Percentiles rank a stretch among this genome's conserved stretches.
Evolutionary conservation across 2,797 vertebrate genomes (phyloP).

Genomic region (Neomorphus geoffroyi): DNA sequence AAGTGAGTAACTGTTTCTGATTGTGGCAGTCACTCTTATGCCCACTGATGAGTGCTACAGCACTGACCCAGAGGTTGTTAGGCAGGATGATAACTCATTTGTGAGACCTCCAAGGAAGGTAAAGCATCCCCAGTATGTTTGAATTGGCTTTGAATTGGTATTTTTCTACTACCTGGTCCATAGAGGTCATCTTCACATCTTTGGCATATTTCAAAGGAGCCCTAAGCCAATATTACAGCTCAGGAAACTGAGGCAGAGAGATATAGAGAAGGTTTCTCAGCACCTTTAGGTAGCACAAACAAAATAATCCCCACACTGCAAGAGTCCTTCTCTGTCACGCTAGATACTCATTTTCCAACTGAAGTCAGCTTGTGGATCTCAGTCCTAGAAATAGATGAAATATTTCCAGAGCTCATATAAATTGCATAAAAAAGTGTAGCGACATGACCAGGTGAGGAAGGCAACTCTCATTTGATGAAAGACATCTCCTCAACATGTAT

Average conservation of each 20-base stretch:
- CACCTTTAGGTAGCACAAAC: not conserved
- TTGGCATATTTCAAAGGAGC: not conserved
- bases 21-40: not conserved
- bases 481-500: not conserved
- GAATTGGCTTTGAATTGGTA: not conserved
- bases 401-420: not conserved
- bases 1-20: constrained; percentile 50
- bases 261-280: not conserved
- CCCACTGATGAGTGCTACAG: not conserved
- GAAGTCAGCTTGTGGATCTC: not conserved
- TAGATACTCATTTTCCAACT: not conserved
- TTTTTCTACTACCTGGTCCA: not conserved
- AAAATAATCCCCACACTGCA: not conserved
- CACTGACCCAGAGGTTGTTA: not conserved
- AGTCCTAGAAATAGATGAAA: not conserved
- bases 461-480: not conserved
- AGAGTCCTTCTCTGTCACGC: not conserved
- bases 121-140: not conserved
- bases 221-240: not conserved
- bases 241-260: not conserved
- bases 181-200: not conserved
- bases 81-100: not conserved
- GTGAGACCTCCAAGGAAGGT: not conserved
- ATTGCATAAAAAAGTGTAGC: not conserved
- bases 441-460: not conserved